Base-by-base conservation (phyloP, 2,888 invertebrate species). In the Poecilobothrus nobilitatus region DNA sequence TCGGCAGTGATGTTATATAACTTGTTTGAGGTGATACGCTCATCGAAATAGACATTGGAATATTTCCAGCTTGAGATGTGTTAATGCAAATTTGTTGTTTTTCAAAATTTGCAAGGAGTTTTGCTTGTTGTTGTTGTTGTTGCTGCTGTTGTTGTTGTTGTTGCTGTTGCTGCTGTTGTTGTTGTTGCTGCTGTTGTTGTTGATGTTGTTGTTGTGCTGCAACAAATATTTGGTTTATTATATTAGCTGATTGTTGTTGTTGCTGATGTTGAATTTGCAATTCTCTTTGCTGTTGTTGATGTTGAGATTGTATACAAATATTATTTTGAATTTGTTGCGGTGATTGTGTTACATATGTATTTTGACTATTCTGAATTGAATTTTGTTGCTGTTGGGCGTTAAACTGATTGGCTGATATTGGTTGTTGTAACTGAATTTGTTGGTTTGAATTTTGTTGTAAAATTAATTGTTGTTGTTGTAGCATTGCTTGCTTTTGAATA, bases 121-220 rank as follows among this genome's bases (percentile, higher is more conserved):
- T 53, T 12, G 15, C n/a, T 18, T 9, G 9, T 67, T 63, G 70
- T 22, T 27, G 66, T 62, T 34, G 71, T 65, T 34, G 71, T 37
- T 68, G 69, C 63, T 68, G 73, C 67, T 66, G 69, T 27, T 27
- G 82, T 74, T 73, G 73, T 18, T 79, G 77, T 67, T 78, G 77
- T 69, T 83, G 79, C 44, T 78, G 77, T 66, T 76, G 73, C 66
- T 76, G 73, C 8, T 78, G 78, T 71, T 9, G 74, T 12, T 85
- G 83, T 68, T 86, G 86, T 71, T 86, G 87, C 69, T 86, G 77
- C 18, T 70, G 68, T n/a, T 67, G 70, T 34, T 67, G 72, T 61
- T 34, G 71, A 41, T 68, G 69, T 64, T 68, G 73, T 66, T 66
- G 69, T n/a, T 53, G 53, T 53, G 53, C n/a, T 53, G 53, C 53